These are phyloP conservation scores for Oceanodroma tethys DNA, from an alignment of 2,113 vertebrate species.

Conservation along the genomic window DNA sequence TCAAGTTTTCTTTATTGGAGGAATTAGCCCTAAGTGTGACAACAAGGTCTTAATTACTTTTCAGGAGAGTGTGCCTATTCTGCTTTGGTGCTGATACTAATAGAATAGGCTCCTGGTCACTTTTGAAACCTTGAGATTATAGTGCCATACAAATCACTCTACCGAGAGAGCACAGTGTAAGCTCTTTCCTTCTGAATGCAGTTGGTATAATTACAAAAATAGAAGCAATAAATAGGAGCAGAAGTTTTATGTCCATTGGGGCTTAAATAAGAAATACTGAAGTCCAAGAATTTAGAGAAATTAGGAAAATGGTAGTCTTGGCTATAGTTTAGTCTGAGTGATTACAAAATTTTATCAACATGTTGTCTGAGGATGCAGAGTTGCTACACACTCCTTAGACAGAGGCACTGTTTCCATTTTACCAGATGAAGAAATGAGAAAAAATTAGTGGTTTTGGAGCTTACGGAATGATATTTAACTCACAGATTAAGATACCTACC, in stretches of 20 bases:
- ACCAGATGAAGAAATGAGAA: background rate
- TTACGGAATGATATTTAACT: background rate
- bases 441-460: fast-evolving
- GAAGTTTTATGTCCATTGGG: background rate
- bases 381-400: background rate
- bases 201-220: background rate
- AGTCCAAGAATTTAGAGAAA: background rate
- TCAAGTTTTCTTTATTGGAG: background rate
- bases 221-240: background rate
- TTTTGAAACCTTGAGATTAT: background rate
- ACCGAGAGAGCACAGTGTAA: background rate
- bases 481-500: background rate
- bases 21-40: background rate
- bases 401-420: background rate
- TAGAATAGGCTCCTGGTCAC: background rate
- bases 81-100: background rate
- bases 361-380: background rate
- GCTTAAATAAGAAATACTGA: background rate
- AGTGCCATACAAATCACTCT: background rate
- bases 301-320: background rate
- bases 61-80: background rate
- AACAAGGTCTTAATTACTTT: background rate
- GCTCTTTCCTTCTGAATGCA: background rate
- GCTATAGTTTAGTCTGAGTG: background rate
- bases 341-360: background rate